Evolutionary conservation across 37 sponge, comb jelly and placozoan species (phyloP).

Genomic region (Hormiphora californensis): DNA sequence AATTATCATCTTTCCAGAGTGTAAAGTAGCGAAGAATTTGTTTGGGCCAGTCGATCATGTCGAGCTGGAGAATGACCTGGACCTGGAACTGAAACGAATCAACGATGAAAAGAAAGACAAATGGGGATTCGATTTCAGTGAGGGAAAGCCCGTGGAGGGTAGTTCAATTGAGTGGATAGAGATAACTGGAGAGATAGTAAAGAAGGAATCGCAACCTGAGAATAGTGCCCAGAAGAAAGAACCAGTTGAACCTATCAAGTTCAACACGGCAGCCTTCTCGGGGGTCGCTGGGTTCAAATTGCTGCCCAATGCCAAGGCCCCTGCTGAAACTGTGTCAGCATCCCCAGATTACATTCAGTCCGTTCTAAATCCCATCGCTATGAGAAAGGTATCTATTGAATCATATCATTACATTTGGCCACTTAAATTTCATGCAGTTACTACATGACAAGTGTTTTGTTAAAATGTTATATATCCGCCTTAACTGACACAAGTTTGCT

Average conservation of each 20-base stretch:
- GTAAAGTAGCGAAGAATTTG: background rate
- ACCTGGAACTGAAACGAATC: background rate
- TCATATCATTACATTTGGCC: no score
- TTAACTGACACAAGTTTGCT: no score
- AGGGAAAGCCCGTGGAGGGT: conserved; percentile 34
- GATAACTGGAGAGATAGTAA: background rate
- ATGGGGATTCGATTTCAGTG: conserved; percentile 47
- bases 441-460: no score
- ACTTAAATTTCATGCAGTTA: no score
- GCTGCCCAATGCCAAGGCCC: background rate
- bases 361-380: background rate
- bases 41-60: conserved; percentile 55
- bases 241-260: background rate
- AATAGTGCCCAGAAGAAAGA: no score
- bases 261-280: background rate
- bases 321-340: conserved; percentile 3
- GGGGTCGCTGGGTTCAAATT: conserved; percentile 47
- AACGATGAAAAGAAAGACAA: conserved; percentile 52
- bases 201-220: no score
- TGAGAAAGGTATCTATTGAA: conserved; percentile 7
- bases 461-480: no score
- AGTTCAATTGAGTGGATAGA: background rate
- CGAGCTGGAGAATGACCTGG: conserved; percentile 28
- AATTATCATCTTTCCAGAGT: conserved; percentile 42
- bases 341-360: conserved; percentile 4